Percentiles rank a stretch among this genome's conserved stretches.
These are phyloP conservation scores for Rhinopithecus roxellana DNA, from an alignment of 2,113 vertebrate species.

Conservation along the genomic window DNA sequence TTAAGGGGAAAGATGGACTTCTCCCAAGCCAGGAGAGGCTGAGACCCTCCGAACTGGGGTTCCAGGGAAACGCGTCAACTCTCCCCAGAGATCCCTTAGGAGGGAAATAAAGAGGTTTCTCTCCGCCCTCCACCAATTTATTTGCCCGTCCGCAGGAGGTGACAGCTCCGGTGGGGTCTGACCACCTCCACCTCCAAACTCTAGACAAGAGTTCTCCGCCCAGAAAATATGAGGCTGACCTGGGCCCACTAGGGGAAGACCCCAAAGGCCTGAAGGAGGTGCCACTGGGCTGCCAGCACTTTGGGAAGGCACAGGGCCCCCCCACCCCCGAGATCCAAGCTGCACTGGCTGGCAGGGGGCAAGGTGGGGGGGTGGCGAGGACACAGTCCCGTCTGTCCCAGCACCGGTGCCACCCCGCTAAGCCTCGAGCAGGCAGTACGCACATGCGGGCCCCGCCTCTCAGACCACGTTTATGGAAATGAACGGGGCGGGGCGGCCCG, in stretches of 20 bases:
- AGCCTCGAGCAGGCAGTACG: not conserved
- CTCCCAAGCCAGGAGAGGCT: not conserved
- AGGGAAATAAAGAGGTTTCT: not conserved
- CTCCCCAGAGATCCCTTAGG: not conserved
- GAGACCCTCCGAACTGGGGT: too few species aligned
- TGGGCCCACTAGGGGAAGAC: too few species aligned
- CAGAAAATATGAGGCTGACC: not conserved
- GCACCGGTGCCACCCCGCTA: not conserved
- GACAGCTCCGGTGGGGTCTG: not conserved
- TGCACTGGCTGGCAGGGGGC: not conserved
- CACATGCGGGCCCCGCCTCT: not conserved
- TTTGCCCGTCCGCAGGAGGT: not conserved
- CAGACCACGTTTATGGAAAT: not conserved
- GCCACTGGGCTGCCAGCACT: not conserved
- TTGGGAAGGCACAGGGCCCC: not conserved
- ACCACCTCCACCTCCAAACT: not conserved
- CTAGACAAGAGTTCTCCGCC: not conserved
- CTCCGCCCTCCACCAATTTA: not conserved
- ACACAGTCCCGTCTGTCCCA: not conserved
- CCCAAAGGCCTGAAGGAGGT: not conserved
- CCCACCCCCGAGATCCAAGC: not conserved
- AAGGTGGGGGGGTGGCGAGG: not conserved
- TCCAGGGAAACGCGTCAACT: not conserved
- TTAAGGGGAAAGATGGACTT: accelerated
- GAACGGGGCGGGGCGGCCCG: not conserved